Conservation (phyloP, 2,797 vertebrate genomes). For the Labeo calbasu region DNA sequence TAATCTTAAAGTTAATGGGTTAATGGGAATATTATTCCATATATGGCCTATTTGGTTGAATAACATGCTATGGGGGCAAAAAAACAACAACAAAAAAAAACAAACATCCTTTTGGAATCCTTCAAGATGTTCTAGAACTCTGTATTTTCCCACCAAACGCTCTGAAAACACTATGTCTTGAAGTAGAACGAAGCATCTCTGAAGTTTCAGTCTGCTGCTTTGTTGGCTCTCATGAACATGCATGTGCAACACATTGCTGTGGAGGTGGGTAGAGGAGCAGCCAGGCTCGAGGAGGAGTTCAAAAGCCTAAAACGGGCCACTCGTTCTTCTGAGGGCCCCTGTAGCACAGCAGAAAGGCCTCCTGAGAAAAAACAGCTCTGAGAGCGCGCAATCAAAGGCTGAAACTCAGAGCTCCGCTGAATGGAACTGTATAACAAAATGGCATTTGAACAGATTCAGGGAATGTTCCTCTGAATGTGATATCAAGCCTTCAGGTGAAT, state of each 20-base stretch:
- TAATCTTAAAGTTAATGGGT: neutral
- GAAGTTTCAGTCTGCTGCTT: constrained; percentile 42
- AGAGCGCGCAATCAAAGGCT: constrained; percentile 47
- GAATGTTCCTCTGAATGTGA: constrained; percentile 37
- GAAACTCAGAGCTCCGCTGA: constrained; percentile 35
- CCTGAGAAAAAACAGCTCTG: constrained; percentile 38
- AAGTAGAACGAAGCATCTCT: constrained; percentile 23
- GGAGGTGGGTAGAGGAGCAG: constrained; percentile 29
- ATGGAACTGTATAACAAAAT: constrained; percentile 28
- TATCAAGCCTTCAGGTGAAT: constrained; percentile 43
- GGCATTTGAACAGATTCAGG: constrained; percentile 29
- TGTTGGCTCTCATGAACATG: constrained; percentile 61
- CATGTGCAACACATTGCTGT: constrained; percentile 43
- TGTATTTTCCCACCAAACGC: constrained; percentile 12
- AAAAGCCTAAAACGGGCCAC: constrained; percentile 58
- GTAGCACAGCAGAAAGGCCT: constrained; percentile 37
- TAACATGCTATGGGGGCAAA: neutral
- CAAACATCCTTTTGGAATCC: neutral
- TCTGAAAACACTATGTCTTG: constrained; percentile 22
- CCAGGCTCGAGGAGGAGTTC: constrained; percentile 42
- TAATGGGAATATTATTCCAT: neutral
- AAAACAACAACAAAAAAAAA: neutral
- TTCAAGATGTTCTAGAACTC: neutral
- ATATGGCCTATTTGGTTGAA: neutral
- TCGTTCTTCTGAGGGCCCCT: constrained; percentile 44